Base-by-base conservation (phyloP, 2,113 vertebrate species). In the Excalfactoria chinensis region DNA sequence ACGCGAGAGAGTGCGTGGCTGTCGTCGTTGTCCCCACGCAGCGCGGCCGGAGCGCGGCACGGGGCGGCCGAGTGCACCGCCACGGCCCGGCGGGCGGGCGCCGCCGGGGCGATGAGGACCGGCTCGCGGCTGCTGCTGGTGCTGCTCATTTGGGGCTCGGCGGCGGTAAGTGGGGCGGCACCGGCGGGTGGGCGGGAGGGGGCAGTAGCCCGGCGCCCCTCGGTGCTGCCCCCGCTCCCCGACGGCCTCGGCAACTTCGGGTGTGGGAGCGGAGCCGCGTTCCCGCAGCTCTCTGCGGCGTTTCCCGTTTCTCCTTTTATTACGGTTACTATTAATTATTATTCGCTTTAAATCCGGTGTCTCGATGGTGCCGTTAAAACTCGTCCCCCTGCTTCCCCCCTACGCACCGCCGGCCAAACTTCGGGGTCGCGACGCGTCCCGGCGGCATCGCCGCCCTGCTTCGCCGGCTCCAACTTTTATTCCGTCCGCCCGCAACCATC, bases 141-240 rank as follows among this genome's bases (percentile, higher is more conserved):
- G 88, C 94, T 96, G 64, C 67, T 93, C 90, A 74, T 89, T 62
- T 90, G 93, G 48, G 78, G 94, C 89, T 92, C 94, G 67, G 97
- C 94, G 86, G 64, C 94, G 97, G 97, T 97, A 94, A 97, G 97
- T 96, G 94, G 74, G 69, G 70, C 34, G 49, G 25, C 49, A 26
- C 25, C 49, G 49, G 25, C 25, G 49, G 49, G 48, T 22, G 48
- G 48, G 25, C 4, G 49, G 25, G 49, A 16, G 49, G 25, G 14
- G 49, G 49, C 49, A 9, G 49, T 8, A 53, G 25, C 49, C 49
- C 49, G 49, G 25, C 6, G 25, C 25, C 25, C 56, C 49, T 19
- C 58, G 34, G 34, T 41, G 26, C 34, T 34, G 67, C n/a, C 7
- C 32, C 32, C 9, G 34, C 44, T 53, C 17, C 14, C 28, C 49